Base-by-base conservation (phyloP, 2,888 invertebrate species). In the Dromius quadrimaculatus region DNA sequence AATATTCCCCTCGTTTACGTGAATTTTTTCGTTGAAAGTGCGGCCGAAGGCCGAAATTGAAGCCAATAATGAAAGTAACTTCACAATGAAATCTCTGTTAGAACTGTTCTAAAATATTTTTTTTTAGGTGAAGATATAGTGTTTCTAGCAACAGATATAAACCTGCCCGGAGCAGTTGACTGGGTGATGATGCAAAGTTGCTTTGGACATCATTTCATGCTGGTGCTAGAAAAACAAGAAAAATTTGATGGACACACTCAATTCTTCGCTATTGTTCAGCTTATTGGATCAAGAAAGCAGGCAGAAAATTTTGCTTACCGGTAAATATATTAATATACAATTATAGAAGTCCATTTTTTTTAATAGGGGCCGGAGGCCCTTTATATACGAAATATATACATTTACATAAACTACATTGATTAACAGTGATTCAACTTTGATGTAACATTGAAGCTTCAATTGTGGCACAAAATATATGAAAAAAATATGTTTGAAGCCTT, bases 131-230 rank as follows among this genome's bases (percentile, higher is more conserved):
- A 99, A 84, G 99, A 99, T 82, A 99, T 99, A 77, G 99, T 99
- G 62, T 99, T 99, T 84, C 85, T 99, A 77, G 99, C 99, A 1
- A 99, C 99, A 36, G 99, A 99, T 83, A 99, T 99, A 73, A 99
- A 98, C 85, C 88, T 99, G 75, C 98, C 98, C 4, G 99, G 99
- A 71, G 98, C 98, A 28, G 98, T 98, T 6, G 98, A 98, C 83
- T 98, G 98, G 98, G 96, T 96, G 2, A 99, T 99, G 99, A 99
- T 99, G 98, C 99, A 99, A 84, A 97, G 97, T 22, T 99, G 99
- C 83, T 99, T 98, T 82, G 97, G 96, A 69, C 97, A 97, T 81
- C 96, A 98, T 83, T 99, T 99, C 80, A 99, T 99, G 98, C 87
- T 99, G 75, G 98, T 99, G 32, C 87, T 99, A 61, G 99, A 99